Evolutionary conservation across 1,140 invertebrate species (phyloP), one percentile per base, ranked within the genome.

Genomic region (Heliconius hewitsoni): DNA sequence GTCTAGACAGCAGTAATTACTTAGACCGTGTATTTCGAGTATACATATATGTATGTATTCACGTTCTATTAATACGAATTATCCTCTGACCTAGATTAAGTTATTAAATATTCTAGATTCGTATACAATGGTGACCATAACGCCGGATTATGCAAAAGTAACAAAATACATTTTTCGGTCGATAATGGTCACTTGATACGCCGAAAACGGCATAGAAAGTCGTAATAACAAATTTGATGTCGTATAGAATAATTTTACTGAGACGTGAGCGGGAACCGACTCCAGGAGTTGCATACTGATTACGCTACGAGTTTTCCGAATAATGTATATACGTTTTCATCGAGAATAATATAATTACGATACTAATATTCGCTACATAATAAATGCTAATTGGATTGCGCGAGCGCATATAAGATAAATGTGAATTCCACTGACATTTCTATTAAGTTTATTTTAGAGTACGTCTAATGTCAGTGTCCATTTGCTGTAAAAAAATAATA

Each of bases 191-290:
- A 81, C 83, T 84, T 83, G 80, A 79, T 82, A 77, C 83, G 79
- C 85, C 86, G 77, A 86, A 91, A 90, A 88, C 79, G 87, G 87
- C 71, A 79, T 87, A 90, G 87, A 90, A 91, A 90, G 87, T 85
- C 82, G 83, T 84, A 87, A 87, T 84, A 89, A 89, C 84, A 89
- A 86, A 84, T 88, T 87, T 85, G 82, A 87, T 82, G 82, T 66
- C 55, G 74, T 86, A 83, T 79, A 78, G 82, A 81, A 86, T 84
- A 87, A 90, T 88, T 89, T 87, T 85, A 85, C 78, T 75, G 71
- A 78, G 73, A 91, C 90, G 90, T 91, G 90, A 86, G 75, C 87
- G 81, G 87, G 88, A 86, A 81, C 80, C 82, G 80, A 87, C 84
- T 77, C 85, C 71, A 70, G 81, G 80, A 71, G 82, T 70, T 83